phyloP scores from a whole-genome alignment of 2,888 invertebrate genomes.

The Chymomyza caudatula region DNA sequence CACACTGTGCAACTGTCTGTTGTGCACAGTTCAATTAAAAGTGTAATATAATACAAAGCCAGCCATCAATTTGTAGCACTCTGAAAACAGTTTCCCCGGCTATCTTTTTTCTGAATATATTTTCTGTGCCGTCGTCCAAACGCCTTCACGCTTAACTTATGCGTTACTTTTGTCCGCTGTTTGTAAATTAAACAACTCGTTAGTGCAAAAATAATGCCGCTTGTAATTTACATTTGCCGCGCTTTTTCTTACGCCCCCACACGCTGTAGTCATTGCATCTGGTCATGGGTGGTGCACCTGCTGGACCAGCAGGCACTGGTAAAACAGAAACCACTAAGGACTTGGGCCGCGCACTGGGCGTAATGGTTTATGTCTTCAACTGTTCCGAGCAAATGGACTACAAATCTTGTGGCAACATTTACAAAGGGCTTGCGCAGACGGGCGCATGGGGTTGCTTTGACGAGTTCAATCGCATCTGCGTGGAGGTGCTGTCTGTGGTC shows the following conservation, averaged over 20 bases:
- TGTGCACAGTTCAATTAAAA: background rate
- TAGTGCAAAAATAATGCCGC: conserved; percentile 61
- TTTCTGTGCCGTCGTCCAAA: conserved; percentile 7
- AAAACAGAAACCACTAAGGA: conserved; percentile 99
- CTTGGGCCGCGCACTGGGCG: conserved; percentile 95
- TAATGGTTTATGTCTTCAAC: conserved; percentile 98
- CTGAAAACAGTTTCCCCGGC: background rate
- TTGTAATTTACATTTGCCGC: conserved; percentile 61
- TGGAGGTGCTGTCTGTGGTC: conserved; percentile 97
- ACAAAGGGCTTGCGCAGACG: conserved; percentile 95
- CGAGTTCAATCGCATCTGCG: conserved; percentile 97
- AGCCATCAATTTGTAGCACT: conserved; percentile 19
- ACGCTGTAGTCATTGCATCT: conserved; percentile 86
- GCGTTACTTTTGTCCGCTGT: conserved; percentile 5
- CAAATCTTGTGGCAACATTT: conserved; percentile 96
- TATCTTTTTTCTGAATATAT: conserved; percentile 27
- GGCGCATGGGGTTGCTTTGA: conserved; percentile 99
- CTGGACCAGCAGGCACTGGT: conserved; percentile 96
- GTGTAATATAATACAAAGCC: background rate
- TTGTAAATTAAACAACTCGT: conserved; percentile 68
- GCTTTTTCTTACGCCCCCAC: background rate
- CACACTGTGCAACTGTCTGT: background rate
- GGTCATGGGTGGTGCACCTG: conserved; percentile 97
- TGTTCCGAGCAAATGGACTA: conserved; percentile 99
- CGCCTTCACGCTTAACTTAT: conserved; percentile 22